Percentiles rank a stretch among this genome's conserved stretches.
These are phyloP conservation scores for Zaprionus inermis DNA, from an alignment of 1,140 invertebrate species.

Conservation along the genomic window DNA sequence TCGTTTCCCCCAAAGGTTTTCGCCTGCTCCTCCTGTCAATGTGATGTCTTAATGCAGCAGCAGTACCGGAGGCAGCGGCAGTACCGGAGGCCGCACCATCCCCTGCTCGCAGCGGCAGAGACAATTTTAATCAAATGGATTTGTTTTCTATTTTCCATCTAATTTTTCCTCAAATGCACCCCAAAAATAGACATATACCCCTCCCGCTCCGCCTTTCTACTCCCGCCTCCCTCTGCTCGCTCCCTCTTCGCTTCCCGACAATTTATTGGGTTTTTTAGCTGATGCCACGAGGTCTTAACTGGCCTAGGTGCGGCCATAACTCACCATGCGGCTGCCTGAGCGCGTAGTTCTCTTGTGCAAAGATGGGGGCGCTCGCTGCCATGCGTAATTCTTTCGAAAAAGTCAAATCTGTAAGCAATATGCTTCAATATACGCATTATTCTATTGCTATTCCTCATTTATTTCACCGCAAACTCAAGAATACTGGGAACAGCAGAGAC, in stretches of 20 bases:
- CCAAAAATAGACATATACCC: conserved; percentile 33
- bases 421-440: too few relatives aligned
- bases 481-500: conserved; percentile 20
- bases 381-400: too few relatives aligned
- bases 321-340: conserved; percentile 10
- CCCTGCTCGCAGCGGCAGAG: background rate
- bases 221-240: background rate
- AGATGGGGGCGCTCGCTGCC: background rate
- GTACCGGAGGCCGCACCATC: conserved; percentile 9
- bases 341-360: background rate
- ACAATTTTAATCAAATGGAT: conserved; percentile 56
- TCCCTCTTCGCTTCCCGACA: background rate
- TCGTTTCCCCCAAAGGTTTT: conserved; percentile 17
- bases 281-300: conserved; percentile 36
- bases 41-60: conserved; percentile 56
- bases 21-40: conserved; percentile 16
- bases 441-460: too few relatives aligned
- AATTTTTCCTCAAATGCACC: conserved; percentile 20
- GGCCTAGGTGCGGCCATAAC: conserved; percentile 39
- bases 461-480: background rate
- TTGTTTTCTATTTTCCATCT: conserved; percentile 51
- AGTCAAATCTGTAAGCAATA: too few relatives aligned
- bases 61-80: background rate
- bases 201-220: background rate
- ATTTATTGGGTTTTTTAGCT: conserved; percentile 47